Evolutionary conservation across 2,888 invertebrate genomes (phyloP), one percentile per base, ranked within the genome.

Genomic region (Exephanes ischioxanthus): DNA sequence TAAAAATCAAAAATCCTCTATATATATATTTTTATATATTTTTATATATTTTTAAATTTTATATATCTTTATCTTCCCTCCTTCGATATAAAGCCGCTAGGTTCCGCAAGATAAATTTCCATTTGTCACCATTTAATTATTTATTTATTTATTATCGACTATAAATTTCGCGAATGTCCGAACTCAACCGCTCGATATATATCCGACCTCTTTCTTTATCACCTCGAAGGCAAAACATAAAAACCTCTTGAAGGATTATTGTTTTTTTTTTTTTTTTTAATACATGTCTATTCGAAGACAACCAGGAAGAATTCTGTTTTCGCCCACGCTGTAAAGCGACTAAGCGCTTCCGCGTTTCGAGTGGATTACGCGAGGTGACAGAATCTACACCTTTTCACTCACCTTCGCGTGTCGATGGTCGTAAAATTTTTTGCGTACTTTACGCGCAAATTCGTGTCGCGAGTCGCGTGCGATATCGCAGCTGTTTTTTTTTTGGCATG

Each of bases 261-360:
- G 30, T 61, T 26, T 61, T 6, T 30, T 16, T 61, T 30, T 30
- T 63, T 33, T 66, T 66, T 33, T 66, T 37, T 16, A 19, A 7
- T 19, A 19, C 19, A 53, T 19, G 26, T 26, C 14, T 22, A n/a
- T 66, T 76, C 53, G 51, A 66, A 37, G 5, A 66, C 19, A 16
- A 41, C 22, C 41, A 61, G 80, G 80, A 81, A 78, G 78, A 68
- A 84, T 81, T 72, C 61, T 68, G 84, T 81, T 77, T 41, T 85
- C 81, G 78, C 84, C 84, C 78, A 85, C 84, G 73, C 73, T 33
- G 14, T 58, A 58, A 51, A 22, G 48, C 30, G 72, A 67, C 37
- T 53, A 19, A 22, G 68, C 63, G 70, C 77, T 77, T 85, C 84
- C 80, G 81, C 48, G 78, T 78, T 70, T 78, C 61, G 51, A 33